Base-by-base conservation (phyloP, 2,888 invertebrate genomes). In the Nezara viridula region DNA sequence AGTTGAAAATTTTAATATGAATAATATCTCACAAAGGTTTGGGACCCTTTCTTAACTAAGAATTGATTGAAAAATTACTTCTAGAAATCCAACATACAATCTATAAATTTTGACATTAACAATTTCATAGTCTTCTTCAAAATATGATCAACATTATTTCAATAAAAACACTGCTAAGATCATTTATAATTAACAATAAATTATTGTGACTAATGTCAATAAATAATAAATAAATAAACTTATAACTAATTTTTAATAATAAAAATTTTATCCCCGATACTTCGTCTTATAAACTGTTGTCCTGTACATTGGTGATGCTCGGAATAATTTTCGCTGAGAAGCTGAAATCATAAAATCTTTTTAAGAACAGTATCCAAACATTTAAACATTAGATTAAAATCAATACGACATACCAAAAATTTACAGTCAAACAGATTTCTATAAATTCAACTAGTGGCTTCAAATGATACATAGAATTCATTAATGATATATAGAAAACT, bases 221-320 rank as follows among this genome's bases (percentile, higher is more conserved):
- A 77, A 77, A 77, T 77, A 77, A 81, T 47, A 81, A 81, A 81
- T 81, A 44, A 81, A 81, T 81, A 81, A 81, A 44, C 27, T 81
- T 37, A 81, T 16, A n/a, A 44, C 44, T 81, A 81, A n/a, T 24
- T 47, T 81, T 81, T 14, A 81, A n/a, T 12, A 14, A 7, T 81
- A 5, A 14, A 40, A 1, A 24, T 47, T 14, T 44, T 81, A 81
- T 81, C 40, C 44, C 19, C 12, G 21, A 44, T 81, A 81, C 16
- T 40, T 81, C n/a, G 81, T 81, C n/a, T 81, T 81, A 47, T 81
- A 47, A 40, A 81, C 37, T 44, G 81, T 47, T 44, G n/a, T 81
- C 44, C 44, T 81, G 44, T 81, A 81, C 14, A 81, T 16, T 12
- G 81, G 81, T 47, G 81, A 44, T n/a, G 81, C 44, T 40, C n/a